Evolutionary conservation across 1,140 invertebrate genomes (phyloP), one percentile per base, ranked within the genome.

Genomic region (Drosophila nigromelanica): DNA sequence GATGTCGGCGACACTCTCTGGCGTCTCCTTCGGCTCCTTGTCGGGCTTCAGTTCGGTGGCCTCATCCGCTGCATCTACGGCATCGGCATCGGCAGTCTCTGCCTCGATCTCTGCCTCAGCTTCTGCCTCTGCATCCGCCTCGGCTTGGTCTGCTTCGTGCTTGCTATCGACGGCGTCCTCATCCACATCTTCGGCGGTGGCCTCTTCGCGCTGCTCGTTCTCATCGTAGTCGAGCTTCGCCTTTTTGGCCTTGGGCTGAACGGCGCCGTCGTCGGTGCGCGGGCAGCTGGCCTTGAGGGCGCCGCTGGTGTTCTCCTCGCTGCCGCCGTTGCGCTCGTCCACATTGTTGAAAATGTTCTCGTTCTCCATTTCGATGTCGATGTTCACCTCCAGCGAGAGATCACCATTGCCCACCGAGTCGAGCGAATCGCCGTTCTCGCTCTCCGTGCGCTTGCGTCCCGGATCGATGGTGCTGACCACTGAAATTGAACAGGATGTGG

Each of bases 381-480:
- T 94, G 91, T 95, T 95, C 39, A 95, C 95, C 71, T 95, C 94
- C 14, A 93, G 92, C 51, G 93, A 94, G 15, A 93, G 92, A 68
- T 94, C 93, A 5, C 93, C 93, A 90, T 94, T 94, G 0, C 94
- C 92, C 48, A 93, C 92, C 11, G 94, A 93, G 54, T 94, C 94
- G 8, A 93, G 73, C 4, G 94, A 93, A 71, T 96, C 95, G 0
- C 95, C 95, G 75, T 96, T 96, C 66, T 95, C 95, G 47, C 93
- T 93, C 75, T 95, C 94, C 15, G 90, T 94, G 70, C 91, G 93
- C 81, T 93, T 93, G 63, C 87, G 92, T 51, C 96, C 96, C 1
- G 97, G 97, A 91, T 99, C 98, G 40, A 97, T 95, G n/a, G 97
- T 98, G 73, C 97, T 98, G 5, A 99, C 98, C 54, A 99, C 98